A percentile compares a stretch with the other conserved stretches of the same genome.
phyloP scores from a whole-genome alignment of 2,888 invertebrate species.

The Hypselothyrea guttata region DNA sequence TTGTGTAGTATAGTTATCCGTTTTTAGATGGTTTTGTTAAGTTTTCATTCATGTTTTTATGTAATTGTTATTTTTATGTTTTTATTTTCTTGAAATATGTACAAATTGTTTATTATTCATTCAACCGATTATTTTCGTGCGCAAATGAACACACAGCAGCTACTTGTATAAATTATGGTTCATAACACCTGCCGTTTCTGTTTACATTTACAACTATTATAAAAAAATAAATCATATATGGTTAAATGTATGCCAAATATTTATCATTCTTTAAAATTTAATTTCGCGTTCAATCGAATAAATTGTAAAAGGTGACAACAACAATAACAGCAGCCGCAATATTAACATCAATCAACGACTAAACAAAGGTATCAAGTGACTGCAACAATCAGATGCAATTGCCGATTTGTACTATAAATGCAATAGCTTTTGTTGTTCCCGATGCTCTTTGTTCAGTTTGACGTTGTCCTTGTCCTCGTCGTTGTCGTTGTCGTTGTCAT shows the following conservation, averaged over 20 bases:
- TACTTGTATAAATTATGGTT: slow-evolving; percentile 38
- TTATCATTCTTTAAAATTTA: slow-evolving; percentile 23
- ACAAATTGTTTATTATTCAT: slow-evolving; percentile 49
- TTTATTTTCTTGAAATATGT: slow-evolving; percentile 48
- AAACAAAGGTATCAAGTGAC: no score
- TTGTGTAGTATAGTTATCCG: slow-evolving; percentile 38
- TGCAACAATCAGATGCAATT: slow-evolving; percentile 16
- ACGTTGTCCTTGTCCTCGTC: slow-evolving; percentile 22
- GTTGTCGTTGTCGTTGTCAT: slow-evolving; percentile 17
- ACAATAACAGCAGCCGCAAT: slow-evolving; percentile 18
- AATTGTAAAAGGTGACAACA: not conserved
- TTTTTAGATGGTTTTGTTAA: no score
- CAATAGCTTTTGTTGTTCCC: slow-evolving; percentile 41
- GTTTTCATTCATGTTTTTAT: slow-evolving; percentile 14
- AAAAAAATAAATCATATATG: slow-evolving; percentile 48
- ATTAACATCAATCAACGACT: not conserved
- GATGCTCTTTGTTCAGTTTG: slow-evolving; percentile 12
- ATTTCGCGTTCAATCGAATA: not conserved
- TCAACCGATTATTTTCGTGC: slow-evolving; percentile 36
- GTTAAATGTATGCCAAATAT: slow-evolving; percentile 38
- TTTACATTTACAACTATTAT: slow-evolving; percentile 62
- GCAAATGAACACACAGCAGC: slow-evolving; percentile 24
- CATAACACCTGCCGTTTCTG: slow-evolving; percentile 46
- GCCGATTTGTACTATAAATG: slow-evolving; percentile 62
- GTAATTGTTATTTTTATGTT: slow-evolving; percentile 16